A percentile compares a stretch with the other conserved stretches of the same genome.
Evolutionary conservation across 2,888 invertebrate genomes (phyloP).

Genomic region (Aspidiotus destructor): DNA sequence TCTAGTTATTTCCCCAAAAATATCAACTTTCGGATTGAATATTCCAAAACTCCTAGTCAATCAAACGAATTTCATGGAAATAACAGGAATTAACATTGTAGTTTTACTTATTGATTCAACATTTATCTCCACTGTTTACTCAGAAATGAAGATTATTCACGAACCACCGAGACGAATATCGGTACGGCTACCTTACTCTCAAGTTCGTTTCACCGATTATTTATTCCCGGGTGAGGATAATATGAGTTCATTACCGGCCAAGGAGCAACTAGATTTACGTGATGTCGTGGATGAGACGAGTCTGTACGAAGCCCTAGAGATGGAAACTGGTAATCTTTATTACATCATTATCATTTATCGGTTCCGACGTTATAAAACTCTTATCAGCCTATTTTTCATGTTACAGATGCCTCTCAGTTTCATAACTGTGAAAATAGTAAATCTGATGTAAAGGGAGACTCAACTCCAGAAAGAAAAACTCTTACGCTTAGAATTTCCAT

Average conservation of each 20-base stretch:
- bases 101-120: too few relatives aligned
- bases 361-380: not conserved
- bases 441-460: not conserved
- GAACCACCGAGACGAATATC: conserved; percentile 82
- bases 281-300: conserved; percentile 6
- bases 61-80: too few relatives aligned
- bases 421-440: conserved; percentile 8
- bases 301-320: conserved; percentile 21
- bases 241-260: conserved; percentile 23
- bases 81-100: too few relatives aligned
- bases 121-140: not conserved
- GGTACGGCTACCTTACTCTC: conserved; percentile 55
- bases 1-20: not conserved
- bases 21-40: conserved; percentile 44
- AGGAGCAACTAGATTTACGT: conserved; percentile 20
- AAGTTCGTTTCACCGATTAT: conserved; percentile 74
- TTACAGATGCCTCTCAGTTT: conserved; percentile 26
- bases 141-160: conserved; percentile 65
- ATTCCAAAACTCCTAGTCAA: too few relatives aligned
- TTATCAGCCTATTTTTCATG: not conserved
- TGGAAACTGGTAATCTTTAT: conserved; percentile 19
- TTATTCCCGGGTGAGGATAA: conserved; percentile 71
- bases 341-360: not conserved
- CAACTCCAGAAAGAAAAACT: too few relatives aligned
- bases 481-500: conserved; percentile 4